phyloP scores from a whole-genome alignment of 2,888 invertebrate species.

The Stenolophus ochropezus region DNA sequence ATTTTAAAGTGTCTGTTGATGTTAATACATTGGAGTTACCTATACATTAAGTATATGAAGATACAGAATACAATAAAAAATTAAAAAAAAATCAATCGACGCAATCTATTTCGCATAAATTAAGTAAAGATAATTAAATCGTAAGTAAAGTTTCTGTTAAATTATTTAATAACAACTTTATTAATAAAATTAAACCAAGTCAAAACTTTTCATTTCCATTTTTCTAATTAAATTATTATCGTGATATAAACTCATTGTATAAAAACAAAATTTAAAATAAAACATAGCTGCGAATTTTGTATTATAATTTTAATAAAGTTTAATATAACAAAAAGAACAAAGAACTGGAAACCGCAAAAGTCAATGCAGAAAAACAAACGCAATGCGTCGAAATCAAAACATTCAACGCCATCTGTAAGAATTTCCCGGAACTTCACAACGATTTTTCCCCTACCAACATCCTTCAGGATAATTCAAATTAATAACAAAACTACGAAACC shows the following conservation, averaged over 20 bases:
- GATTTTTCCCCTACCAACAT: constrained; percentile 46
- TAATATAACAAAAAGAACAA: background rate
- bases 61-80: no score
- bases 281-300: background rate
- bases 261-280: background rate
- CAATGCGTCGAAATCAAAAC: constrained; percentile 45
- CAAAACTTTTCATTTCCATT: background rate
- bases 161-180: no score
- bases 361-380: constrained; percentile 44
- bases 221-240: background rate
- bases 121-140: no score
- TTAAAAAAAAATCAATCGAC: no score
- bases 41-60: no score
- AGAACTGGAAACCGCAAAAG: background rate
- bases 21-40: no score
- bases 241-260: background rate
- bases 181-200: no score
- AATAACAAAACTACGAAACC: no score
- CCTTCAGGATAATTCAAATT: background rate
- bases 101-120: no score
- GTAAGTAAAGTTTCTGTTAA: no score
- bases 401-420: constrained; percentile 33
- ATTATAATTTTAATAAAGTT: background rate
- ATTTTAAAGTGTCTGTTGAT: no score
- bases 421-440: constrained; percentile 31